Evolutionary conservation across 30 jellyfish, hydroid and myxozoan genomes (phyloP), one percentile per base, ranked within the genome.

Genomic region (Aurelia sp.): DNA sequence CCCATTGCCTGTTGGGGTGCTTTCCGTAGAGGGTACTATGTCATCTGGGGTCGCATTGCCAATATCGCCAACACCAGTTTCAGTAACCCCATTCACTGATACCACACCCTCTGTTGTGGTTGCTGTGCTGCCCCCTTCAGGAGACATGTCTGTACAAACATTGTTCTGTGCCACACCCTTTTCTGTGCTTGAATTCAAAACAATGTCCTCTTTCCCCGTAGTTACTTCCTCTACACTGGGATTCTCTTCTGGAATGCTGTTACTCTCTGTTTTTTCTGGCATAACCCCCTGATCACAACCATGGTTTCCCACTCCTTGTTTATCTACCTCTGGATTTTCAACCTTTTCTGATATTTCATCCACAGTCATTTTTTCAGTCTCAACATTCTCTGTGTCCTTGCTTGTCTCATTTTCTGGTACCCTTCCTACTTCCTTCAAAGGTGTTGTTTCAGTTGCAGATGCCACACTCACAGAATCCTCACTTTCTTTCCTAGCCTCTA

Each of bases 1-100:
- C 33, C 23, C 74, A 11, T 22, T 55, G 41, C 62, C 78, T 58
- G 37, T 57, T 53, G 52, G 63, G 9, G 87, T 60, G 48, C 79
- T 59, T 63, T 82, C 85, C 60, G 72, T 50, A 40, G 81, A 62
- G 35, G 66, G 53, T 18, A 62, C 21, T 9, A 9, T 30, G 8
- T 74, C 62, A 51, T 8, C 22, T 35, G 62, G 48, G 6, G 22
- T 58, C 4, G 40, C 23, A 4, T n/a, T 70, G 62, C 55, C 55
- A 15, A 8, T 57, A 53, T 21, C 62, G 19, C 19, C 53, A 41
- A 13, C 70, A 40, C 51, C 72, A 15, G 50, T 73, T 17, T 44
- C 68, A 10, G 13, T 21, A 35, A 23, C 55, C 55, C 55, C 55
- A 44, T 75, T 58, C 35, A 18, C 61, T 6, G 74, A 44, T 52